Evolutionary conservation across 2,888 invertebrate genomes (phyloP).

Genomic region (Serripes groenlandicus): DNA sequence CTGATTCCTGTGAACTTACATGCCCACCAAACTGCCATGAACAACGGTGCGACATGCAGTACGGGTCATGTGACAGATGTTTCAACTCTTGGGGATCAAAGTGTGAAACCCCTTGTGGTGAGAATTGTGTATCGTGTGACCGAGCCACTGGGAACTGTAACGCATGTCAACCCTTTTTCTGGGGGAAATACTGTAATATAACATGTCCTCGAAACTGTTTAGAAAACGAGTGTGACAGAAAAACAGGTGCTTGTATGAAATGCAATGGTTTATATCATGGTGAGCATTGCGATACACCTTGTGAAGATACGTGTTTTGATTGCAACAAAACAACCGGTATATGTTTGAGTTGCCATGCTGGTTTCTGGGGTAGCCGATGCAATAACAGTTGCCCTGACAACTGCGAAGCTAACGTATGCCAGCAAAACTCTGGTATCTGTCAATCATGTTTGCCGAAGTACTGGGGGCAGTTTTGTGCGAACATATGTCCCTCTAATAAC

Average conservation of each 20-base stretch:
- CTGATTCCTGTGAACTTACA: background rate
- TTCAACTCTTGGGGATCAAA: background rate
- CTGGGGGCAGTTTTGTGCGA: background rate
- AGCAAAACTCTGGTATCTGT: background rate
- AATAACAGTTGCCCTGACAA: background rate
- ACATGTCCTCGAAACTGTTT: background rate
- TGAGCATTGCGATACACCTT: background rate
- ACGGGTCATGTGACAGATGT: background rate
- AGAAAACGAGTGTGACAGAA: background rate
- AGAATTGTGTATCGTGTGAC: background rate
- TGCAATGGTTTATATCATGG: background rate
- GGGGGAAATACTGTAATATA: background rate
- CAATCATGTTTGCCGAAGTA: background rate
- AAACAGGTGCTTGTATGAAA: background rate
- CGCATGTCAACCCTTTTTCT: background rate
- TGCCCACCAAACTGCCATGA: slow-evolving; percentile 2
- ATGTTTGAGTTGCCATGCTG: background rate
- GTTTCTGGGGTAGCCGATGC: background rate
- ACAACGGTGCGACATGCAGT: background rate
- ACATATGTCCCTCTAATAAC: background rate
- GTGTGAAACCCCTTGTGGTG: background rate
- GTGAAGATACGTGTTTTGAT: background rate
- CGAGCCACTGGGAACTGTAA: background rate
- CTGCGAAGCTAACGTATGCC: background rate
- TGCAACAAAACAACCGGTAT: background rate